Percentiles rank a stretch among this genome's conserved stretches.
phyloP scores from a whole-genome alignment of 2,113 vertebrate genomes.

The Xyliphius kryptos region DNA sequence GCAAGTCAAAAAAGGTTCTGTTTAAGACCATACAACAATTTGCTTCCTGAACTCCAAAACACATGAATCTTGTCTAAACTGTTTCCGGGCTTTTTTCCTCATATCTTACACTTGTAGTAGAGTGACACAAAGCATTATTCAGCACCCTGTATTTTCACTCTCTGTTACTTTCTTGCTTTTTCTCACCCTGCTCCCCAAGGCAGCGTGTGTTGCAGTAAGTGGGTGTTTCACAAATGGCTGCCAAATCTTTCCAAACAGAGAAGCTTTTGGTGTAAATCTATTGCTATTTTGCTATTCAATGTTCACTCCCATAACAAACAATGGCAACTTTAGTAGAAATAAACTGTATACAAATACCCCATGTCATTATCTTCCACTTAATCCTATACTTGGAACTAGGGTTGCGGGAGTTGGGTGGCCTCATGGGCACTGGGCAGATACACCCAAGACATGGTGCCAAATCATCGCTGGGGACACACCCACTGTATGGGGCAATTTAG shows the following conservation, averaged over 20 bases:
- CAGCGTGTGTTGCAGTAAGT: slow-evolving; percentile 32
- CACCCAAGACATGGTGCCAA: too few species aligned
- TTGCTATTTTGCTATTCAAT: slow-evolving; percentile 14
- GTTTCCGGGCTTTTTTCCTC: slow-evolving; percentile 20
- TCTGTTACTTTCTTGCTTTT: not conserved
- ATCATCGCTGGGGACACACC: too few species aligned
- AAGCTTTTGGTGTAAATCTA: slow-evolving; percentile 23
- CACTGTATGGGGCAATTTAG: too few species aligned
- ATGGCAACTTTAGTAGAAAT: too few species aligned
- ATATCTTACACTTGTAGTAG: slow-evolving; percentile 27
- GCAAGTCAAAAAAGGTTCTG: slow-evolving; percentile 20
- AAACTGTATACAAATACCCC: too few species aligned
- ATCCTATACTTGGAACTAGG: too few species aligned
- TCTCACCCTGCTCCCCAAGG: slow-evolving; percentile 10
- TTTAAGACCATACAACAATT: slow-evolving; percentile 26
- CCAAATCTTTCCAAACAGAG: slow-evolving; percentile 38
- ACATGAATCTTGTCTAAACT: slow-evolving; percentile 21
- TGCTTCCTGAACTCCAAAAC: not conserved
- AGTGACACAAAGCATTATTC: slow-evolving; percentile 30
- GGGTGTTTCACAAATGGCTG: slow-evolving; percentile 36
- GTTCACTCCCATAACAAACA: not conserved
- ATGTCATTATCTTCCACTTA: too few species aligned
- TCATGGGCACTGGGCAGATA: too few species aligned
- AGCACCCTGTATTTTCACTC: not conserved
- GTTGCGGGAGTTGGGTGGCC: too few species aligned